Evolutionary conservation across 2,888 invertebrate genomes (phyloP), one percentile per base, ranked within the genome.

Genomic region (Xylophagus ater): DNA sequence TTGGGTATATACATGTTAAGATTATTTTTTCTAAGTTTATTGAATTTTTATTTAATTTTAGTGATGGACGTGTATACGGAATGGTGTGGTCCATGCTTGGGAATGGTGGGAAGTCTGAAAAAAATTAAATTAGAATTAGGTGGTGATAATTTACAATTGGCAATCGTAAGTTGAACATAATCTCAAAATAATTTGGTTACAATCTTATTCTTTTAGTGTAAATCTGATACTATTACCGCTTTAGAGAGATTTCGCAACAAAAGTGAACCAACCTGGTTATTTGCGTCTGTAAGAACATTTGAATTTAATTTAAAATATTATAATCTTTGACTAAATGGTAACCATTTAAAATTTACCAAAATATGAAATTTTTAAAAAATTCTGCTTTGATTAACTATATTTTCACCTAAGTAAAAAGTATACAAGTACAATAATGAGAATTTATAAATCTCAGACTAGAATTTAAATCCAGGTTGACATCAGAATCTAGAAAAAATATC

Each of bases 221-320:
- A 82, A 60, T 70, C 81, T 15, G 88, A 92, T 57, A 72, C 74
- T 0, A 81, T 93, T 37, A 73, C 74, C 30, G 72, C 71, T 28
- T 61, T 93, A 33, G 73, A 74, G 53, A 70, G 85, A 37, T 92
- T 90, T 60, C 68, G 81, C 15, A 81, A 81, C 40, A 79, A 76
- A 52, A 87, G 90, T 59, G 84, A 92, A 57, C 92, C 92, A 0
- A 84, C 83, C 0, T 93, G 90, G 85, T 74, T 93, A 66, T 87
- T 92, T 53, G 76, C 83, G 46, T 78, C 78, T 44, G 87, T 87
- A 71, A 71, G 70, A 26, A 9, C 4, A 13, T 31, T 30, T 13
- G 15, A 30, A 24, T 13, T 26, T 3, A 12, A 6, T 23, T 28
- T 26, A 12, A 20, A 12, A 17, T 30, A 2, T 26, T 12, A 13